Evolutionary conservation across 1,140 invertebrate species (phyloP), one percentile per base, ranked within the genome.

Genomic region (Sycophila sp.): DNA sequence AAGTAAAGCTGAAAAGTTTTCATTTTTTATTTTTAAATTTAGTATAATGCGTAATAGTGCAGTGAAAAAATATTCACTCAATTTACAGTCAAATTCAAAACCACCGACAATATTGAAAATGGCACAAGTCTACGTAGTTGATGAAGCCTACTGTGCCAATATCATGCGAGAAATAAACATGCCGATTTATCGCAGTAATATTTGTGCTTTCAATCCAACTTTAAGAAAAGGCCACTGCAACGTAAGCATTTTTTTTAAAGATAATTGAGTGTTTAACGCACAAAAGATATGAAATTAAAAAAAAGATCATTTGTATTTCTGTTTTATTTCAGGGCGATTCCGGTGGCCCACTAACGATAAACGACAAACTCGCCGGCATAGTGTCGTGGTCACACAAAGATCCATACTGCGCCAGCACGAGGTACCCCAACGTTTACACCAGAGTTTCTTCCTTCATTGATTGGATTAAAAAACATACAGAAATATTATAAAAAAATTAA

Each of bases 341-440:
- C 10, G 67, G 67, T 38, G 67, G 38, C 45, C 60, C 58, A 0
- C 47, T 69, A 5, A 47, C 22, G 2, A 10, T 60, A 6, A 11
- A 62, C n/a, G 34, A 26, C 30, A 19, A 51, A 10, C 24, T 62
- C 6, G 30, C 22, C 2, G 67, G 67, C 4, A 30, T 69, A 0
- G 58, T 62, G 24, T 69, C 67, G 4, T 69, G 58, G 67, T 69
- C 58, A 1, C 36, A 62, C 6, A 69, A 62, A 32, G 58, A 69
- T 32, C 58, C 58, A 4, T 40, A 51, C 26, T 69, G 67, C n/a
- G 67, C 42, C 1, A 69, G 67, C 13, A 62, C 32, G 0, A 53
- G 28, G 28, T 62, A 51, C n/a, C 58, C 58, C 11, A 32, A 19
- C 0, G 26, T 69, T 6, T 69, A 62, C 22, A 69, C 67, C 1